Percentiles rank a stretch among this genome's conserved stretches.
Evolutionary conservation across 2,888 invertebrate species (phyloP).

Genomic region (Rhabditoides inermis): DNA sequence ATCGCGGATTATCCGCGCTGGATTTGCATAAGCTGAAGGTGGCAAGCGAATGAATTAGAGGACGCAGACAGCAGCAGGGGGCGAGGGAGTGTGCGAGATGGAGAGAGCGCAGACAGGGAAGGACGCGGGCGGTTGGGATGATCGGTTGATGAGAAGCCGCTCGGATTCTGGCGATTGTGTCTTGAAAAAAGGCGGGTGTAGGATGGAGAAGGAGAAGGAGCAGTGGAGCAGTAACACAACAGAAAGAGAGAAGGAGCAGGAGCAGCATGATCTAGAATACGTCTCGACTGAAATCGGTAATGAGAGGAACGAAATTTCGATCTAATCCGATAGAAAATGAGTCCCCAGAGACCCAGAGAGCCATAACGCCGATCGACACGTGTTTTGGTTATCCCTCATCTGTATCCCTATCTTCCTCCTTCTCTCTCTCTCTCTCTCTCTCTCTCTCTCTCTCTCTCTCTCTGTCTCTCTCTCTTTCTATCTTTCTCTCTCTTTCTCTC

Average conservation of each 20-base stretch:
- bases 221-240: slow-evolving; percentile 1
- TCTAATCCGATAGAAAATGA: no score
- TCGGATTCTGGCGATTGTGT: slow-evolving; percentile 2
- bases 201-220: not conserved
- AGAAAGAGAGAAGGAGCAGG: not conserved
- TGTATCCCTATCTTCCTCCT: not conserved
- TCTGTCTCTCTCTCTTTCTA: slow-evolving; percentile 2
- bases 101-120: not conserved
- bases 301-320: no score
- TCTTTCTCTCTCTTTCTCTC: slow-evolving; percentile 6
- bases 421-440: slow-evolving; percentile 4
- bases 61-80: not conserved
- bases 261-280: no score
- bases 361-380: no score
- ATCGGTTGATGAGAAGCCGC: not conserved
- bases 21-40: no score
- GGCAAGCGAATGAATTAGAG: no score
- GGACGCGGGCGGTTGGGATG: not conserved
- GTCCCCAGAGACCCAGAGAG: no score
- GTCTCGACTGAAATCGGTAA: no score
- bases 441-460: not conserved
- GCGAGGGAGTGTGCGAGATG: not conserved
- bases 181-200: no score
- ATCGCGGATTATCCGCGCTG: no score
- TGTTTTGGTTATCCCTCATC: no score